phyloP scores from a whole-genome alignment of 2,113 vertebrate genomes.

The Elachura formosa region DNA sequence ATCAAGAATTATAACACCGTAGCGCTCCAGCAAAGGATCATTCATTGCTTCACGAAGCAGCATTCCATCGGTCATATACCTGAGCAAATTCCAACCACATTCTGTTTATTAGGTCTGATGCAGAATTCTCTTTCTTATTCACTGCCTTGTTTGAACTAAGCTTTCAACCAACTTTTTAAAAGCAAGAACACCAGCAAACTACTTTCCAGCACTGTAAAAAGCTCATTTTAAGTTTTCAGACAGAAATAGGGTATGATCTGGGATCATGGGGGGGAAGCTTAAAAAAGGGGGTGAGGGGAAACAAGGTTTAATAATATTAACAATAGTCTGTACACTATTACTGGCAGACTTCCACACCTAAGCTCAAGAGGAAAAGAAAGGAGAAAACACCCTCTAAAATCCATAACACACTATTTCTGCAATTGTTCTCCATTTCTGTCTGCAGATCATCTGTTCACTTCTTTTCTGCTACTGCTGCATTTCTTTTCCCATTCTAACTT shows the following conservation, averaged over 20 bases:
- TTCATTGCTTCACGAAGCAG: constrained; percentile 96
- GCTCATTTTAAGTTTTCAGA: neutral
- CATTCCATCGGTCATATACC: constrained; percentile 98
- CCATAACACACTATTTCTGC: neutral
- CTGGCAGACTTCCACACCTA: neutral
- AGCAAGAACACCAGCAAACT: neutral
- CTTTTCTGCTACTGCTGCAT: neutral
- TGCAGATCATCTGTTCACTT: neutral
- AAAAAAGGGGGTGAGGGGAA: accelerated
- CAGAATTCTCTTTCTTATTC: neutral
- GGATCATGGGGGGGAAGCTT: accelerated
- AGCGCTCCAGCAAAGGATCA: constrained; percentile 92
- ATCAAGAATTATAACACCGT: constrained; percentile 94
- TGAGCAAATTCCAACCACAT: constrained; percentile 9
- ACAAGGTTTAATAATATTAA: neutral
- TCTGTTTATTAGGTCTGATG: neutral
- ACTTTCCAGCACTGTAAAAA: neutral
- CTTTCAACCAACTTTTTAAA: neutral
- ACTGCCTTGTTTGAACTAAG: neutral
- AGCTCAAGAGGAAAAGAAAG: neutral
- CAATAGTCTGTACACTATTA: neutral
- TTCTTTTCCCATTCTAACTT: neutral
- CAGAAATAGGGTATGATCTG: neutral
- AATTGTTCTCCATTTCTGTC: neutral
- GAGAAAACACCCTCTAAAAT: neutral